Evolutionary conservation across 2,888 invertebrate genomes (phyloP).

Genomic region (Minunthozetes semirufus): DNA sequence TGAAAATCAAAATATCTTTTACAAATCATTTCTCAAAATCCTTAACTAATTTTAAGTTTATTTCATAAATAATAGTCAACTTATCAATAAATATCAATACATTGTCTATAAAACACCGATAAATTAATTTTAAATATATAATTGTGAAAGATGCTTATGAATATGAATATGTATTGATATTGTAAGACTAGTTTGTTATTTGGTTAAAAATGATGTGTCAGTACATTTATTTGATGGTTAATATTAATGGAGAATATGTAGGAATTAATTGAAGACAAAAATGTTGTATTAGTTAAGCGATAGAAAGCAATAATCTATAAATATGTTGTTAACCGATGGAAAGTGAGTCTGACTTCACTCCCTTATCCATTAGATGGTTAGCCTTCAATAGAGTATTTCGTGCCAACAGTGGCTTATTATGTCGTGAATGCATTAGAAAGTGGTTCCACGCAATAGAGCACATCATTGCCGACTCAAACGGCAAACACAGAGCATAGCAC

Average conservation of each 20-base stretch:
- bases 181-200: too few relatives aligned
- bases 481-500: slow-evolving; percentile 1
- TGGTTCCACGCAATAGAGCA: slow-evolving; percentile 30
- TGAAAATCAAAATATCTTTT: slow-evolving; percentile 48
- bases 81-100: too few relatives aligned
- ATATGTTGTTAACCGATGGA: not conserved
- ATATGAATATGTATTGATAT: too few relatives aligned
- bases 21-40: too few relatives aligned
- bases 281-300: not conserved
- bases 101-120: too few relatives aligned
- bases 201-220: too few relatives aligned
- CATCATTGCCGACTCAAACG: slow-evolving; percentile 22
- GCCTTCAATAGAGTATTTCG: not conserved
- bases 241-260: not conserved
- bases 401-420: slow-evolving; percentile 21
- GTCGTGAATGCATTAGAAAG: slow-evolving; percentile 23
- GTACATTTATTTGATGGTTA: too few relatives aligned
- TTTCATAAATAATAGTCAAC: too few relatives aligned
- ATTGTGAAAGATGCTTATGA: too few relatives aligned
- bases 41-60: too few relatives aligned
- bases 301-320: not conserved
- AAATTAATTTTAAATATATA: too few relatives aligned
- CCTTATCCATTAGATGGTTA: slow-evolving; percentile 26
- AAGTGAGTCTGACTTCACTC: slow-evolving; percentile 8
- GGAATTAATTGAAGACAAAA: not conserved